Percentiles rank a stretch among this genome's conserved stretches.
phyloP scores from a whole-genome alignment of 2,888 invertebrate species.

The Aporophyla nigra region DNA sequence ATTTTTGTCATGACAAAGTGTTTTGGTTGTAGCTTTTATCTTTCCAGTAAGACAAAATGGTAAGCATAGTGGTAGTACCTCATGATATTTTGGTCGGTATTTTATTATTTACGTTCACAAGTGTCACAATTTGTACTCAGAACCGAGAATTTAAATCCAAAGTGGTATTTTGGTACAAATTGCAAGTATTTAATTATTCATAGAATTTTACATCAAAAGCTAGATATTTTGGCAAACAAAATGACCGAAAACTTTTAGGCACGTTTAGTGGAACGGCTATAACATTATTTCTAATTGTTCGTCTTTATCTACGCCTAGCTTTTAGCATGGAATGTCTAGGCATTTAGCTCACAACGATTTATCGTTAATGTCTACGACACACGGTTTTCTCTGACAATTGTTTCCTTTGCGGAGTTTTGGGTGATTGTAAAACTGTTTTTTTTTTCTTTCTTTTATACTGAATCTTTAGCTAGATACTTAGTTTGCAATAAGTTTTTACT shows the following conservation, averaged over 20 bases:
- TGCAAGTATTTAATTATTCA: conserved; percentile 16
- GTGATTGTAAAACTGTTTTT: conserved; percentile 24
- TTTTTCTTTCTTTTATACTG: neutral
- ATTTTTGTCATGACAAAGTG: neutral
- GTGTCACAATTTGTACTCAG: neutral
- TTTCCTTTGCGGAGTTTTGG: conserved; percentile 35
- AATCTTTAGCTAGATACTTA: neutral
- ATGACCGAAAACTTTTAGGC: conserved; percentile 28
- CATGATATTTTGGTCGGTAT: neutral
- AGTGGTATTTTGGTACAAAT: neutral
- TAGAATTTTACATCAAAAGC: conserved; percentile 16
- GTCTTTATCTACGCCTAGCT: conserved; percentile 43
- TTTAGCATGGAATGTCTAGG: conserved; percentile 35
- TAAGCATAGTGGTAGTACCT: too few species aligned
- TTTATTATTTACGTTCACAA: neutral
- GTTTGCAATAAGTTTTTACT: neutral
- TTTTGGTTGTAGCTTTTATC: neutral
- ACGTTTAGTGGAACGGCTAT: conserved; percentile 32
- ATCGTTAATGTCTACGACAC: conserved; percentile 43
- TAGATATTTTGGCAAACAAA: conserved; percentile 15
- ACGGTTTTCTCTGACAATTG: conserved; percentile 31
- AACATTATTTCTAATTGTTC: conserved; percentile 53
- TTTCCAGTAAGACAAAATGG: neutral
- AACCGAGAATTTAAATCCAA: neutral
- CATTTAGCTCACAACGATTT: conserved; percentile 47